Evolutionary conservation across 2,113 vertebrate species (phyloP).

Genomic region (Sinocyclocheilus anophthalmus): DNA sequence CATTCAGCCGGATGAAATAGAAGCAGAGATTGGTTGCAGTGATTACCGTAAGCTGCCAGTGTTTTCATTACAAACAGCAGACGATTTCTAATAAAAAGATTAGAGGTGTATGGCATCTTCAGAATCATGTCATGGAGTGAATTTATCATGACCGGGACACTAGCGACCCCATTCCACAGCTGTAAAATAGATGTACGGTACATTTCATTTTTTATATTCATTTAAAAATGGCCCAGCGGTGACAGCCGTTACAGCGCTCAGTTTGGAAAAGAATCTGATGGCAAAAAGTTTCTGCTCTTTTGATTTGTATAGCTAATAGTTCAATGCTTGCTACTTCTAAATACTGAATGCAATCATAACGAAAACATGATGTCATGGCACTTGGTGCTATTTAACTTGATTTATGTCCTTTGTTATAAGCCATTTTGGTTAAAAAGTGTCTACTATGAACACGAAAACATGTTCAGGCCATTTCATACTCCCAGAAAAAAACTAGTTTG

Average conservation of each 20-base stretch:
- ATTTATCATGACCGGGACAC: slow-evolving; percentile 68
- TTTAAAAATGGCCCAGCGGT: neutral
- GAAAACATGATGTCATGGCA: neutral
- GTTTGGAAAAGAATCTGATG: neutral
- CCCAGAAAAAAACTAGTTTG: neutral
- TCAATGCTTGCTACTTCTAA: neutral
- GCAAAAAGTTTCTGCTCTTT: slow-evolving; percentile 12
- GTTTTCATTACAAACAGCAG: slow-evolving; percentile 83
- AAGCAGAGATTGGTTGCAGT: slow-evolving; percentile 78
- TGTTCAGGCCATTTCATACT: too few species aligned
- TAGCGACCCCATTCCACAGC: slow-evolving; percentile 31
- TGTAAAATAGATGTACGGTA: slow-evolving; percentile 51
- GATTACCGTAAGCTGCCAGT: slow-evolving; percentile 79
- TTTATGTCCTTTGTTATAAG: neutral
- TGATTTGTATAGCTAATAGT: slow-evolving; percentile 19
- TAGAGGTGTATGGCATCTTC: slow-evolving; percentile 77
- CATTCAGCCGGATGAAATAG: slow-evolving; percentile 83
- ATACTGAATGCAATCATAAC: neutral
- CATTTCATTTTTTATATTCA: slow-evolving; percentile 32
- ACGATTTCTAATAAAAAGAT: slow-evolving; percentile 83
- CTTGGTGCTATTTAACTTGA: neutral
- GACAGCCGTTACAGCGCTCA: neutral
- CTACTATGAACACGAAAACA: neutral
- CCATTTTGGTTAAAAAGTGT: neutral
- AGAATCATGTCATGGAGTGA: slow-evolving; percentile 68